A percentile compares a stretch with the other conserved stretches of the same genome.
Evolutionary conservation across 2,113 vertebrate species (phyloP).

Genomic region (Hippopotamus amphibius): DNA sequence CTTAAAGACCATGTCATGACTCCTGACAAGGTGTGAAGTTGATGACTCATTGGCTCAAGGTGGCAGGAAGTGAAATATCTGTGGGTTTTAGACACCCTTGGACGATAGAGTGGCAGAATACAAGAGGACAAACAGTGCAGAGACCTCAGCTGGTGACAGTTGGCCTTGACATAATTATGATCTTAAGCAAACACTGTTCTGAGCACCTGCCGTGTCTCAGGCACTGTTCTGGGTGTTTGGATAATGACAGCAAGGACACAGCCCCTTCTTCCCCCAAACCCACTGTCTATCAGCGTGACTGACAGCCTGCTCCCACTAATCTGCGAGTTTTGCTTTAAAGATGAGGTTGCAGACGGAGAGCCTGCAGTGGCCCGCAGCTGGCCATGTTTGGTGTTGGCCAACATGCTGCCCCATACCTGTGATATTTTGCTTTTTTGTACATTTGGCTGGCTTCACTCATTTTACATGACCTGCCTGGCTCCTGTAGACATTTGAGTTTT

Average conservation of each 20-base stretch:
- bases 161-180: background rate
- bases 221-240: background rate
- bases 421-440: background rate
- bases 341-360: background rate
- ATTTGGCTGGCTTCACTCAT: background rate
- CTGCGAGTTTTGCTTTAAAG: background rate
- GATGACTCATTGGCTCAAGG: background rate
- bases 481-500: background rate
- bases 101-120: background rate
- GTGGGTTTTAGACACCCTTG: background rate
- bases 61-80: background rate
- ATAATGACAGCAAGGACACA: background rate
- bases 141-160: background rate
- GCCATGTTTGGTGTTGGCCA: background rate
- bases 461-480: background rate
- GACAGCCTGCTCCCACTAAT: background rate
- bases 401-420: rapidly evolving
- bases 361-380: background rate
- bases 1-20: background rate
- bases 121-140: background rate
- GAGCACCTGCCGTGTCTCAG: background rate
- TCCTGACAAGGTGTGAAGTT: background rate
- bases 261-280: no score
- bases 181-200: background rate
- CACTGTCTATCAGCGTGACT: background rate